A percentile compares a stretch with the other conserved stretches of the same genome.
Evolutionary conservation across 2,888 invertebrate genomes (phyloP).

Genomic region (Synanthedon formicaeformis): DNA sequence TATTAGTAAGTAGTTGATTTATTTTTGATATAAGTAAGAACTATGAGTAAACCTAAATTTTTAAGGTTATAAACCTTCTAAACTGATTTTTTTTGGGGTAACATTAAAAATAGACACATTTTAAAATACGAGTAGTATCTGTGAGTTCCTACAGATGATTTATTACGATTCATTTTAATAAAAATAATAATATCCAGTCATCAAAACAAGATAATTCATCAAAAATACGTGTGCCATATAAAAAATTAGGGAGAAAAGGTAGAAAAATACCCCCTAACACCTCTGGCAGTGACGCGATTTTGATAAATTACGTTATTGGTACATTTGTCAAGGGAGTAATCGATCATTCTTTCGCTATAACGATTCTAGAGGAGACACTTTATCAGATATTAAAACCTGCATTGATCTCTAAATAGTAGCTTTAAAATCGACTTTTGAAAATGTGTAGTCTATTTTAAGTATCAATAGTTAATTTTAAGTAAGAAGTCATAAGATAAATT

Average conservation of each 20-base stretch:
- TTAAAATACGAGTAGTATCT: too few species aligned
- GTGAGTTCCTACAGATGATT: too few species aligned
- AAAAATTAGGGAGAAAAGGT: neutral
- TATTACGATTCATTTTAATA: neutral
- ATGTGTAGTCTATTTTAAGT: too few species aligned
- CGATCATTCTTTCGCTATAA: constrained; percentile 12
- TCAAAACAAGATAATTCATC: constrained; percentile 3
- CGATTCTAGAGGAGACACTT: constrained; percentile 1
- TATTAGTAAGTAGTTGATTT: too few species aligned
- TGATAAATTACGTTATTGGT: constrained; percentile 52
- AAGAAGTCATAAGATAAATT: too few species aligned
- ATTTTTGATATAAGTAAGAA: too few species aligned
- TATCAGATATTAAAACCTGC: constrained; percentile 5
- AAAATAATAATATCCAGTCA: neutral
- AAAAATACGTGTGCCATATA: constrained; percentile 1
- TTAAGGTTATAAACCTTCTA: too few species aligned
- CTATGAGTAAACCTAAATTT: too few species aligned
- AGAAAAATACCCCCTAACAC: neutral
- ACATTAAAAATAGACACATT: too few species aligned
- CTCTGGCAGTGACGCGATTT: constrained; percentile 11
- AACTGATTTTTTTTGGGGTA: too few species aligned
- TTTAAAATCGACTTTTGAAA: too few species aligned
- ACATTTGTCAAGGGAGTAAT: constrained; percentile 16
- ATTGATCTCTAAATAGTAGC: constrained; percentile 4
- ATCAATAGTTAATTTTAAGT: too few species aligned